phyloP scores from a whole-genome alignment of 2,888 invertebrate genomes.

The Lasioglossum zephyrum region DNA sequence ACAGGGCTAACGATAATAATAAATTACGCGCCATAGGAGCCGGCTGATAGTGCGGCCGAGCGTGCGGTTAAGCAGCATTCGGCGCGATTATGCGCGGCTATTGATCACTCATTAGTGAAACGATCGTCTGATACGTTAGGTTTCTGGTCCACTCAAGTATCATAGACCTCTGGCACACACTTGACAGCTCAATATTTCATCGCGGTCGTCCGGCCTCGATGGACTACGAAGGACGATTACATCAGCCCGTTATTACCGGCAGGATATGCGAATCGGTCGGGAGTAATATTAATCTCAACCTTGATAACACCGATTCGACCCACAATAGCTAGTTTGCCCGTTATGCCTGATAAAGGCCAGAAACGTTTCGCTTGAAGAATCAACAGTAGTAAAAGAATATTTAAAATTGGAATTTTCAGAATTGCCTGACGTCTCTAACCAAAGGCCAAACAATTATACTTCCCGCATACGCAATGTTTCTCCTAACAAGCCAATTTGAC shows the following conservation, averaged over 20 bases:
- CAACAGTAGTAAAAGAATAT: neutral
- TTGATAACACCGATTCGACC: neutral
- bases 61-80: conserved; percentile 56
- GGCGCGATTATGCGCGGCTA: conserved; percentile 55
- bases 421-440: no score
- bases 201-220: conserved; percentile 47
- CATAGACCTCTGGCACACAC: conserved; percentile 52
- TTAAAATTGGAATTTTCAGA: no score
- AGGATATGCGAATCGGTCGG: conserved; percentile 47
- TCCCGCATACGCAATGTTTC: no score
- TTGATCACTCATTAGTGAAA: conserved; percentile 67
- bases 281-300: conserved; percentile 50
- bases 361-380: neutral
- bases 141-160: conserved; percentile 60
- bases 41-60: conserved; percentile 26
- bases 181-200: conserved; percentile 66
- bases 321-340: neutral
- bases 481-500: no score
- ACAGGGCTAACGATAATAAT: conserved; percentile 55
- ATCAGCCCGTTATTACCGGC: conserved; percentile 55
- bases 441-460: no score
- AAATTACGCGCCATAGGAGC: conserved; percentile 46
- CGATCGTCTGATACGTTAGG: conserved; percentile 66
- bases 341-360: neutral
- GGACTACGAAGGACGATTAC: conserved; percentile 51